Evolutionary conservation across 1,140 invertebrate species (phyloP).

Genomic region (Drosophila subobscura): DNA sequence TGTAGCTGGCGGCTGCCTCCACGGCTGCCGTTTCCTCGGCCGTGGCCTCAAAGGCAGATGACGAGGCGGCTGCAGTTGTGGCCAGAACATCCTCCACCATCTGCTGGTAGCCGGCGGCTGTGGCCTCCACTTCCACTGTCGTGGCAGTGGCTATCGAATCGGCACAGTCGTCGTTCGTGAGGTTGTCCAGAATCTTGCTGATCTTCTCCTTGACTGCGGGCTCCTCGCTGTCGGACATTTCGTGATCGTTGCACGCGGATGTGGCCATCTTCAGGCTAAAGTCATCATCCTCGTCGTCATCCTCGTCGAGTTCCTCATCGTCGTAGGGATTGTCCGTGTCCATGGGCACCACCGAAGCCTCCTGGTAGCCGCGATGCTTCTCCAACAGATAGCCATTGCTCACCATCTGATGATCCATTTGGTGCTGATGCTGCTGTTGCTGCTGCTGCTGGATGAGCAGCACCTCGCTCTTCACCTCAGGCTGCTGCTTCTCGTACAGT

Average conservation of each 20-base stretch:
- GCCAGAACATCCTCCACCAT: slow-evolving; percentile 74
- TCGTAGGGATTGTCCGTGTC: slow-evolving; percentile 44
- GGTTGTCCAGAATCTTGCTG: slow-evolving; percentile 78
- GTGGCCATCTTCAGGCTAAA: slow-evolving; percentile 78
- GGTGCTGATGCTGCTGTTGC: slow-evolving; percentile 37
- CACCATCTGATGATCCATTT: slow-evolving; percentile 29
- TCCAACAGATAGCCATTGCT: slow-evolving; percentile 51
- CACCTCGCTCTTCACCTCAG: slow-evolving; percentile 34
- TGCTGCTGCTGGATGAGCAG: slow-evolving; percentile 58
- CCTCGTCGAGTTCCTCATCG: slow-evolving; percentile 55
- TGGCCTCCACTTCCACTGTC: slow-evolving; percentile 59
- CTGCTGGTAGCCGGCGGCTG: slow-evolving; percentile 62
- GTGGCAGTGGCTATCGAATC: slow-evolving; percentile 69
- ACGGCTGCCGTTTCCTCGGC: slow-evolving; percentile 56
- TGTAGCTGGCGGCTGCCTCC: slow-evolving; percentile 69
- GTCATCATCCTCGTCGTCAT: slow-evolving; percentile 77
- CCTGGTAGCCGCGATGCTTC: slow-evolving; percentile 53
- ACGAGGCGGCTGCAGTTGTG: slow-evolving; percentile 40
- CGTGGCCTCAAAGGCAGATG: slow-evolving; percentile 43
- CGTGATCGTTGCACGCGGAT: slow-evolving; percentile 67
- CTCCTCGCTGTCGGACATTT: slow-evolving; percentile 78
- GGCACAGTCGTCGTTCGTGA: slow-evolving; percentile 79
- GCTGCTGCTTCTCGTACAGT: slow-evolving; percentile 54
- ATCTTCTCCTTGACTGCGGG: slow-evolving; percentile 82
- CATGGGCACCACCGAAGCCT: slow-evolving; percentile 38